Evolutionary conservation across 1,140 invertebrate species (phyloP).

Genomic region (Asbolus verrucosus): DNA sequence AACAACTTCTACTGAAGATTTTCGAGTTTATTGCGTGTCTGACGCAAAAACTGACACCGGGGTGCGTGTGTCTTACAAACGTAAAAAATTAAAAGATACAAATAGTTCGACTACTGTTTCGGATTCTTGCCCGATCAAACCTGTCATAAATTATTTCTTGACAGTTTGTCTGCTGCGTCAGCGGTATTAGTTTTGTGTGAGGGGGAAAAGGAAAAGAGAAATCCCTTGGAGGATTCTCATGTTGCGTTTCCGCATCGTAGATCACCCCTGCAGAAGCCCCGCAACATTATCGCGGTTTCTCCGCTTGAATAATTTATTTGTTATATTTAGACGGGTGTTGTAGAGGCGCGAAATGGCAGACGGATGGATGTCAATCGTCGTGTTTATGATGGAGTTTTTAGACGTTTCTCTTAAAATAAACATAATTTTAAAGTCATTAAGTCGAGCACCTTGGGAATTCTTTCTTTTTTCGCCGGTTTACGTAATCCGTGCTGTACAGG

Average conservation of each 20-base stretch:
- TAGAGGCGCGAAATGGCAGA: neutral
- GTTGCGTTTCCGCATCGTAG: neutral
- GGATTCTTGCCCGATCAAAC: neutral
- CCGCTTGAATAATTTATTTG: neutral
- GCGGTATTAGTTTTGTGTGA: too few relatives aligned
- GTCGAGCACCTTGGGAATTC: slow-evolving; percentile 5
- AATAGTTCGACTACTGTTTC: neutral
- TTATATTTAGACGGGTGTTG: neutral
- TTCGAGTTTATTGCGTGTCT: neutral
- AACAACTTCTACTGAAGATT: neutral
- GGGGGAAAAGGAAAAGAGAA: too few relatives aligned
- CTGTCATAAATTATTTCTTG: neutral
- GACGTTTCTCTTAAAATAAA: slow-evolving; percentile 36
- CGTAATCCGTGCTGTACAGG: too few relatives aligned
- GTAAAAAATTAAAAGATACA: neutral
- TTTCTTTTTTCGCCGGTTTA: too few relatives aligned
- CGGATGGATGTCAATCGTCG: slow-evolving; percentile 39
- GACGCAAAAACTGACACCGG: neutral
- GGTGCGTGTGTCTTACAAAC: too few relatives aligned
- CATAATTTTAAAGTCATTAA: slow-evolving; percentile 43
- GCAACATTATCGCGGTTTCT: too few relatives aligned
- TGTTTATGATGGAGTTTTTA: slow-evolving; percentile 36
- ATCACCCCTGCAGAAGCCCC: neutral
- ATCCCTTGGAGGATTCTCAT: too few relatives aligned
- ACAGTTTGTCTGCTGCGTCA: too few relatives aligned